Percentiles rank a stretch among this genome's conserved stretches.
Conservation (phyloP, 2,113 vertebrate genomes). For the Notiomystis cincta region DNA sequence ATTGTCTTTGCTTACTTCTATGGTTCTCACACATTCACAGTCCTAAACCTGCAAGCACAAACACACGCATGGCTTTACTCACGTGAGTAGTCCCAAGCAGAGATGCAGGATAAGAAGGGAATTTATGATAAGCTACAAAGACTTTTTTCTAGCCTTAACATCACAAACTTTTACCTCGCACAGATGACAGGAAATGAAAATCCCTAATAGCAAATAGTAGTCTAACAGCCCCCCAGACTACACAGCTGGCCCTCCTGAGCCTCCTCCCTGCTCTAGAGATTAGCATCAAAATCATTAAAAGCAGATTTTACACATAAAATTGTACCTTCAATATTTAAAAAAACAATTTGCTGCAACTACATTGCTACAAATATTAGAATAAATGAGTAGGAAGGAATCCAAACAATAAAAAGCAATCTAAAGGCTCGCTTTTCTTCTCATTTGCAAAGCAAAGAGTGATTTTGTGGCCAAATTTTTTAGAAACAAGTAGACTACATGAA, state of each 20-base stretch:
- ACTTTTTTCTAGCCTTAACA: not conserved
- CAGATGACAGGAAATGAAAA: not conserved
- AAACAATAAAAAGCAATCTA: not conserved
- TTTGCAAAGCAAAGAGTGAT: not conserved
- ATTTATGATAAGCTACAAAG: slow-evolving; percentile 45
- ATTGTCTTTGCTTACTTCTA: not conserved
- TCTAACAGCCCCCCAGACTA: not conserved
- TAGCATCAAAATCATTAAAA: not conserved
- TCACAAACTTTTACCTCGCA: not conserved
- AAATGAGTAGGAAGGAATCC: not conserved
- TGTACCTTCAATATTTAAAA: not conserved
- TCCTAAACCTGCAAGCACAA: slow-evolving; percentile 53
- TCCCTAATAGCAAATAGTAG: not conserved
- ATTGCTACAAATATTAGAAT: not conserved
- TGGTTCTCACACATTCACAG: not conserved
- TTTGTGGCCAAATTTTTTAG: not conserved
- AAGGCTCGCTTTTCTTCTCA: not conserved
- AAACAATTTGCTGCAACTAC: not conserved
- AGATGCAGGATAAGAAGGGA: slow-evolving; percentile 60
- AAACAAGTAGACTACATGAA: not conserved
- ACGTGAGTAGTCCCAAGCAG: slow-evolving; percentile 41
- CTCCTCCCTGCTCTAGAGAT: not conserved
- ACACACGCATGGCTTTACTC: slow-evolving; percentile 48
- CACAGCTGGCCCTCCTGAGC: not conserved
- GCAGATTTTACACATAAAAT: not conserved